Conservation (phyloP, 2,888 invertebrate genomes). For the Gandaritis pyraliata region DNA sequence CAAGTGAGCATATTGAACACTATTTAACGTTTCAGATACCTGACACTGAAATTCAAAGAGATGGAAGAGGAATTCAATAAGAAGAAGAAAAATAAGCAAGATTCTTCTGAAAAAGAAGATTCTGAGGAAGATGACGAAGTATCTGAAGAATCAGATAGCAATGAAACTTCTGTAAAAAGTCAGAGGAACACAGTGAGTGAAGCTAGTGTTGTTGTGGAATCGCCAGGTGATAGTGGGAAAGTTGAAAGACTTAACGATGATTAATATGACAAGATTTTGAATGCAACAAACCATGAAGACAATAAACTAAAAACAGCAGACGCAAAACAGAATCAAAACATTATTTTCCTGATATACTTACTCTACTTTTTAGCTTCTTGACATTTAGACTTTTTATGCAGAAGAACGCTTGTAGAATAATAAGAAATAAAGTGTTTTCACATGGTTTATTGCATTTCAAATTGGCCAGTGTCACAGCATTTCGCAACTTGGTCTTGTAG, state of each 20-base stretch:
- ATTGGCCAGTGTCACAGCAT: slow-evolving; percentile 35
- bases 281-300: slow-evolving; percentile 8
- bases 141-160: slow-evolving; percentile 47
- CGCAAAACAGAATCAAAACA: no score
- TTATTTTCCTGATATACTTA: no score
- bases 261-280: slow-evolving; percentile 11
- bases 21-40: slow-evolving; percentile 83
- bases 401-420: no score
- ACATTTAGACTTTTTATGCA: no score
- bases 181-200: slow-evolving; percentile 55
- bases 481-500: slow-evolving; percentile 32
- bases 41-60: slow-evolving; percentile 93
- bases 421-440: not conserved
- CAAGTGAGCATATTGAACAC: not conserved
- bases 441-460: slow-evolving; percentile 22
- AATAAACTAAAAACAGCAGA: no score
- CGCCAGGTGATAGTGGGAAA: slow-evolving; percentile 73
- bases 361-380: no score
- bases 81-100: slow-evolving; percentile 85
- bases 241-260: slow-evolving; percentile 68
- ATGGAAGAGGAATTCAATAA: slow-evolving; percentile 91
- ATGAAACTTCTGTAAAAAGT: slow-evolving; percentile 33
- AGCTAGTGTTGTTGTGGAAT: slow-evolving; percentile 68
- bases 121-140: slow-evolving; percentile 55
- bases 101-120: slow-evolving; percentile 52